Percentiles rank a stretch among this genome's conserved stretches.
phyloP scores from a whole-genome alignment of 2,797 vertebrate genomes.

The Phrynocephalus vlangalii region DNA sequence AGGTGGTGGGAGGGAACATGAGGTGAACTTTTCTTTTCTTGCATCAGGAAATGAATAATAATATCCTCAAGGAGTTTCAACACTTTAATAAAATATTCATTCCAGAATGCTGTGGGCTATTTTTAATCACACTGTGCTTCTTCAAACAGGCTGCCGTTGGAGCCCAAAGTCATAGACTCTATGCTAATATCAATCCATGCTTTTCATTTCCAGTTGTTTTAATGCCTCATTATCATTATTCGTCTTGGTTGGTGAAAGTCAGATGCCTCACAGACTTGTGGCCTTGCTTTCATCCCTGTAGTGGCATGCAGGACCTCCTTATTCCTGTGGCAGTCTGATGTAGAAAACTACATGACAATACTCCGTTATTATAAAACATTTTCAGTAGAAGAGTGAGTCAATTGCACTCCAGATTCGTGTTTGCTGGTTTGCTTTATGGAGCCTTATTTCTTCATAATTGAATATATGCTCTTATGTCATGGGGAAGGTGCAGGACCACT shows the following conservation, averaged over 20 bases:
- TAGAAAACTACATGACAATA: slow-evolving; percentile 4
- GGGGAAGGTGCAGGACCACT: background rate
- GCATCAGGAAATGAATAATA: slow-evolving; percentile 43
- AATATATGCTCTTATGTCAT: background rate
- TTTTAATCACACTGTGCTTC: slow-evolving; percentile 44
- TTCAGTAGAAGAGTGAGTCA: background rate
- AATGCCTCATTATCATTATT: slow-evolving; percentile 18
- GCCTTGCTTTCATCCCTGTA: slow-evolving; percentile 23
- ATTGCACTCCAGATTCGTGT: background rate
- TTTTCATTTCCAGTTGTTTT: slow-evolving; percentile 36
- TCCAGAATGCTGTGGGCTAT: slow-evolving; percentile 52
- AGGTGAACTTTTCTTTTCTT: slow-evolving; percentile 34
- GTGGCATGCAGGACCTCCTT: slow-evolving; percentile 11
- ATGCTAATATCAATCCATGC: slow-evolving; percentile 31
- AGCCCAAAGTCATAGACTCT: slow-evolving; percentile 41
- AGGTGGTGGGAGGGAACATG: slow-evolving; percentile 18
- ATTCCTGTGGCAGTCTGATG: background rate
- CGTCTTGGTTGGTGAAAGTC: slow-evolving; percentile 37
- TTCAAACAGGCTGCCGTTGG: slow-evolving; percentile 46
- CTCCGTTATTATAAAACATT: background rate
- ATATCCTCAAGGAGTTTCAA: slow-evolving; percentile 54
- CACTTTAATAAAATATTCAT: slow-evolving; percentile 59
- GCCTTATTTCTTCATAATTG: background rate
- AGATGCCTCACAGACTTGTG: background rate
- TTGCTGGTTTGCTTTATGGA: background rate